phyloP scores from a whole-genome alignment of 2,888 invertebrate species.

The Oscheius sp. region DNA sequence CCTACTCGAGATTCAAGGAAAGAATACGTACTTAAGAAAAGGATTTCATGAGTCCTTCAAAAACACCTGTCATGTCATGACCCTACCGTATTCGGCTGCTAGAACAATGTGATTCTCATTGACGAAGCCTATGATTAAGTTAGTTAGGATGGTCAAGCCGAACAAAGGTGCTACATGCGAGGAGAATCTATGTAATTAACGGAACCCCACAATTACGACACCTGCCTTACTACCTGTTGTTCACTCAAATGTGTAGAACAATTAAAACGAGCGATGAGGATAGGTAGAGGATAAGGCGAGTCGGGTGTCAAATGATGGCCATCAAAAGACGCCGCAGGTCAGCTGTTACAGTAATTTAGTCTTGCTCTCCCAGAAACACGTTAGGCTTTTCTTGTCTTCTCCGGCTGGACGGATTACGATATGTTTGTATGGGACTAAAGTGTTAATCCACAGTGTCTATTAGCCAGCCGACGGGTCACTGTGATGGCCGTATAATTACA shows the following conservation, averaged over 20 bases:
- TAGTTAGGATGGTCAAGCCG: not conserved
- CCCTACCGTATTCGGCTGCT: not conserved
- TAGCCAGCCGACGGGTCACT: slow-evolving; percentile 18
- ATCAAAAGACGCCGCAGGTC: slow-evolving; percentile 26
- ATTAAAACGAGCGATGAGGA: slow-evolving; percentile 8
- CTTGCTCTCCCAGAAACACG: slow-evolving; percentile 6
- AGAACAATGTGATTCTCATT: slow-evolving; percentile 9
- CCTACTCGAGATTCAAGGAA: not conserved
- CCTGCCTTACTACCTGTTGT: slow-evolving; percentile 21
- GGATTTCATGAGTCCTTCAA: not conserved
- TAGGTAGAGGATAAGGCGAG: slow-evolving; percentile 1
- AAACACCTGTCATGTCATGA: slow-evolving; percentile 13
- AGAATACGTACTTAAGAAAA: not conserved
- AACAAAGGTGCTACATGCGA: slow-evolving; percentile 20
- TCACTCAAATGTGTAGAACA: slow-evolving; percentile 21
- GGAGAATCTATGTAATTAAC: slow-evolving; percentile 25
- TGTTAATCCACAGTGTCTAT: slow-evolving; percentile 31
- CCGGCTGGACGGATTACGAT: slow-evolving; percentile 25
- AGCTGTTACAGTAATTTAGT: slow-evolving; percentile 30
- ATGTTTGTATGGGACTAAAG: slow-evolving; percentile 19
- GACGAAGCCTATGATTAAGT: slow-evolving; percentile 17
- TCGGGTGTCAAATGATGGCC: slow-evolving; percentile 19
- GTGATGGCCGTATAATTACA: slow-evolving; percentile 25
- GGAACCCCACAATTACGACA: slow-evolving; percentile 30
- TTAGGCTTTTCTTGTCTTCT: not conserved